Base-by-base conservation (phyloP, 2,888 invertebrate genomes). In the Anorthoa munda region DNA sequence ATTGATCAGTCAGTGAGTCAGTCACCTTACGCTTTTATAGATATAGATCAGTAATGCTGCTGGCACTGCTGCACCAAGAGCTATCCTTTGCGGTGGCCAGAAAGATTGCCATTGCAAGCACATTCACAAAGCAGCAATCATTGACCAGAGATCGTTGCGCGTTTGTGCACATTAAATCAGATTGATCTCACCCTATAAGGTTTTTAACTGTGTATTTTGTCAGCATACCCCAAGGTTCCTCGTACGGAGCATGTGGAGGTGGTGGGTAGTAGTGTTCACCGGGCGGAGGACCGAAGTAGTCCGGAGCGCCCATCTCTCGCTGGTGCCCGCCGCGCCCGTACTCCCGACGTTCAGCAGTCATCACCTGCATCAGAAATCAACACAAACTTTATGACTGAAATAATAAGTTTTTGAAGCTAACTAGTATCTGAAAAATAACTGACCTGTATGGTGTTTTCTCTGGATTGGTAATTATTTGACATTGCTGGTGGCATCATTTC, bases 291-390 rank as follows among this genome's bases (percentile, higher is more conserved):
- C 90, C 89, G 90, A 90, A 92, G 90, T 87, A 93, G 77, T 88
- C 97, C 4, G 86, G 87, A 26, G 85, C 91, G 63, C 85, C 97
- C 97, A 97, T 95, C 46, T 91, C 93, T 55, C 91, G 89, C 81
- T 75, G 84, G 82, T 89, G 90, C 17, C 80, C 86, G 48, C 86
- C 81, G 73, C 97, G 97, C 59, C 98, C 98, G 93, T 98, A 99
- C 93, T 98, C 98, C 77, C 98, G 97, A 73, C 98, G 97, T 92
- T 99, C 99, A 2, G 98, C 98, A 15, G 99, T 98, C 98, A 99
- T 98, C 61, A 99, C 98, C 97, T 97, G 89, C 26, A 60, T 12
- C 75, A 7, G 13, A 26, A 12, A 55, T 15, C 5, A 70, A 46
- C 55, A 46, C 21, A n/a, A 18, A 17, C 21, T 13, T n/a, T 15